A percentile compares a stretch with the other conserved stretches of the same genome.
These are phyloP conservation scores for Girardia tigrina DNA, from an alignment of 2,888 invertebrate species.

Conservation along the genomic window DNA sequence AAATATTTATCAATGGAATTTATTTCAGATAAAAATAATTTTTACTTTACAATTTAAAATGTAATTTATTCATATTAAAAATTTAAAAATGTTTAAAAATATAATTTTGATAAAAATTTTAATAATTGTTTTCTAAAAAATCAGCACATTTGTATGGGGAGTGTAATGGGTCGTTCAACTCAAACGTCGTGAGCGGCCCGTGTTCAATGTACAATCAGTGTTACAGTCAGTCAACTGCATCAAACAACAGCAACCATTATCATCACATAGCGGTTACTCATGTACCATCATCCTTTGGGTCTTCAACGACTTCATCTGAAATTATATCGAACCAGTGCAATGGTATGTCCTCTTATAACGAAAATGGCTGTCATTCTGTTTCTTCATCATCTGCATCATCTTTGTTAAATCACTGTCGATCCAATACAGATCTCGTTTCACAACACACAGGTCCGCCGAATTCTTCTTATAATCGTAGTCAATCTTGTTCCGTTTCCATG, in stretches of 20 bases:
- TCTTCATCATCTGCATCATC: slow-evolving; percentile 12
- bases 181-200: neutral
- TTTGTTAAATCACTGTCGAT: neutral
- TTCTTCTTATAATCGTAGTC: slow-evolving; percentile 9
- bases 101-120: no score
- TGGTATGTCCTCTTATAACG: neutral
- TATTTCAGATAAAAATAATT: no score
- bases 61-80: no score
- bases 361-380: slow-evolving; percentile 17
- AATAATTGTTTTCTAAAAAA: neutral
- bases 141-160: slow-evolving; percentile 3
- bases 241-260: neutral
- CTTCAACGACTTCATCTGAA: slow-evolving; percentile 1
- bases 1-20: no score
- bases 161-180: slow-evolving; percentile 10
- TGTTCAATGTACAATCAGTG: slow-evolving; percentile 3
- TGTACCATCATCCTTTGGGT: neutral
- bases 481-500: slow-evolving; percentile 17
- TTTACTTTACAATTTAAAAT: no score
- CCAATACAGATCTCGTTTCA: slow-evolving; percentile 20
- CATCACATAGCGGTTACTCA: neutral
- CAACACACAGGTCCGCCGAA: neutral
- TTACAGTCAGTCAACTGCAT: neutral
- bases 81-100: no score
- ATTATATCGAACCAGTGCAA: slow-evolving; percentile 8